Evolutionary conservation across 2,888 invertebrate species (phyloP).

Genomic region (Thera britannica): DNA sequence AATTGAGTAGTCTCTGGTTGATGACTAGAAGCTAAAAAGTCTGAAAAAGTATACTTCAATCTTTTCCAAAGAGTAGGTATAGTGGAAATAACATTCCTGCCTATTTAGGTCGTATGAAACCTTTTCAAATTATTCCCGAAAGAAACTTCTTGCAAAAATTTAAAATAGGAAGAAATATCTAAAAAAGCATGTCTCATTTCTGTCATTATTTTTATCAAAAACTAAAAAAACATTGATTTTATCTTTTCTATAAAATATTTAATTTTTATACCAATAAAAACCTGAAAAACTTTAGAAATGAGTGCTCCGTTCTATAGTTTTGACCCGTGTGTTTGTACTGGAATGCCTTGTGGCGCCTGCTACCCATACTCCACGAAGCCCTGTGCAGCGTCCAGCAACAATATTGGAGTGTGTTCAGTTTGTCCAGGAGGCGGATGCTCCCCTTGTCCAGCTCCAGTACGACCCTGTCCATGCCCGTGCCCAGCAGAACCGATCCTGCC

Average conservation of each 20-base stretch:
- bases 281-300: conserved; percentile 58
- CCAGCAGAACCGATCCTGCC: conserved; percentile 66
- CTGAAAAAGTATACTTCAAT: neutral
- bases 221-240: conserved; percentile 10
- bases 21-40: neutral
- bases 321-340: conserved; percentile 73
- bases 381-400: conserved; percentile 65
- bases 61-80: no score
- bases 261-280: conserved; percentile 44
- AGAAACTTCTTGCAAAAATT: neutral
- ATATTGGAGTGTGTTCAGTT: conserved; percentile 67
- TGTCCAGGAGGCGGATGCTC: conserved; percentile 79
- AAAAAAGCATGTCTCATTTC: neutral
- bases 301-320: conserved; percentile 78
- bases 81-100: no score
- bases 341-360: conserved; percentile 74
- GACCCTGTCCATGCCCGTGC: conserved; percentile 70
- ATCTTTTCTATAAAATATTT: conserved; percentile 8
- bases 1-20: neutral
- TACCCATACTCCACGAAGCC: conserved; percentile 75
- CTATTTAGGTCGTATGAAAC: no score
- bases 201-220: conserved; percentile 23
- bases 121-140: no score
- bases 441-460: conserved; percentile 75
- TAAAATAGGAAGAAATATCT: neutral